phyloP scores from a whole-genome alignment of 2,888 invertebrate species.

The Chrysina gloriosa region DNA sequence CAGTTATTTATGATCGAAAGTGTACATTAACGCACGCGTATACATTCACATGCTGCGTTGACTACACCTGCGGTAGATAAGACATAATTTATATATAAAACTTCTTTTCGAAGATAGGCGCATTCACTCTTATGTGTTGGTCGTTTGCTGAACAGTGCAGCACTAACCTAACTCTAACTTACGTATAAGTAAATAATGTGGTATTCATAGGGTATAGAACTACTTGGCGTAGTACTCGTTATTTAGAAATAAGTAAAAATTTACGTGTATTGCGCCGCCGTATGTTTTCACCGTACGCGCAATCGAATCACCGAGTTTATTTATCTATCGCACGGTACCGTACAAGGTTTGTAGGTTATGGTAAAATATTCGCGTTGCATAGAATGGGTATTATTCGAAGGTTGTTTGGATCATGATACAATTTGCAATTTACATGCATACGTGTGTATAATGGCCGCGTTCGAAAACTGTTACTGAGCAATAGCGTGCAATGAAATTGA shows the following conservation, averaged over 20 bases:
- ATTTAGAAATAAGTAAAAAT: conserved; percentile 26
- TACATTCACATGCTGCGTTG: conserved; percentile 3
- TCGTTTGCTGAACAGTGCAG: background rate
- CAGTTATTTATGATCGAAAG: background rate
- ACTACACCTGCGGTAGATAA: conserved; percentile 39
- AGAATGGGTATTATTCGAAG: conserved; percentile 26
- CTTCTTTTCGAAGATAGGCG: background rate
- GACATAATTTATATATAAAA: conserved; percentile 26
- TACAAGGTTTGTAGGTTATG: conserved; percentile 31
- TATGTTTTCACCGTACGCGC: background rate
- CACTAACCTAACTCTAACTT: too few species aligned
- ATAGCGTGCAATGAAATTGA: background rate
- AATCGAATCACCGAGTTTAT: background rate
- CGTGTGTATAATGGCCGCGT: background rate
- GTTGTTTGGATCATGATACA: conserved; percentile 19
- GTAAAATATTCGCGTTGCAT: conserved; percentile 21
- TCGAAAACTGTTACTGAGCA: background rate
- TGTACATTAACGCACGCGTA: background rate
- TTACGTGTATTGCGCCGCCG: background rate
- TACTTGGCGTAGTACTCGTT: conserved; percentile 9
- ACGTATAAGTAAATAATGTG: too few species aligned
- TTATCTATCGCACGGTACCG: conserved; percentile 2
- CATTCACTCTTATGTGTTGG: background rate
- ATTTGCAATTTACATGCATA: conserved; percentile 13
- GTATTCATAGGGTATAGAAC: conserved; percentile 2